Conservation (phyloP, 2,888 invertebrate genomes). For the Automeris io region DNA sequence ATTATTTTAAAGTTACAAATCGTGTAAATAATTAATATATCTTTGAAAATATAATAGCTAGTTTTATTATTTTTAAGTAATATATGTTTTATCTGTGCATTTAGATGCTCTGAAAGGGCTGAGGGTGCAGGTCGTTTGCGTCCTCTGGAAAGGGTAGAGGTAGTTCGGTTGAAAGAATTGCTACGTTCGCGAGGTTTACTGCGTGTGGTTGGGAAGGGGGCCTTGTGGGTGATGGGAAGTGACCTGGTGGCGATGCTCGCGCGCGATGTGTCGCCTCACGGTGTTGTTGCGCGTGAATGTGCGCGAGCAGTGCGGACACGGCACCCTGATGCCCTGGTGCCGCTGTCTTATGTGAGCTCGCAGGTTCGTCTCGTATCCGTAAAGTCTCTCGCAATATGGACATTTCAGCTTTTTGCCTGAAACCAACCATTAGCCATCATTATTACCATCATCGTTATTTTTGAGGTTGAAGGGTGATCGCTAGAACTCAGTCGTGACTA, state of each 20-base stretch:
- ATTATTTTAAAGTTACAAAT: too few species aligned
- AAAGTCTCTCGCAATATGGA: conserved; percentile 93
- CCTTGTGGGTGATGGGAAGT: conserved; percentile 79
- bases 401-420: conserved; percentile 94
- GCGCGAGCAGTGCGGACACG: conserved; percentile 92
- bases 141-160: conserved; percentile 51
- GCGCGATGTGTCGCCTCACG: conserved; percentile 91
- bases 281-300: conserved; percentile 96
- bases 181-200: conserved; percentile 49
- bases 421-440: too few species aligned
- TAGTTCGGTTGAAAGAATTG: conserved; percentile 53
- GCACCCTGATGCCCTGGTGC: conserved; percentile 94
- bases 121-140: conserved; percentile 32
- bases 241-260: conserved; percentile 89
- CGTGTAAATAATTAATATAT: too few species aligned
- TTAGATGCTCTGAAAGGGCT: too few species aligned
- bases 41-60: too few species aligned
- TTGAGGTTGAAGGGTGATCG: too few species aligned
- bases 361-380: conserved; percentile 94
- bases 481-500: too few species aligned
- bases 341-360: conserved; percentile 94
- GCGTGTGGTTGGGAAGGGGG: conserved; percentile 80
- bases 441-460: too few species aligned
- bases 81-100: too few species aligned
- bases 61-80: too few species aligned